Evolutionary conservation across 2,888 invertebrate species (phyloP).

Genomic region (Tethea ocularis): DNA sequence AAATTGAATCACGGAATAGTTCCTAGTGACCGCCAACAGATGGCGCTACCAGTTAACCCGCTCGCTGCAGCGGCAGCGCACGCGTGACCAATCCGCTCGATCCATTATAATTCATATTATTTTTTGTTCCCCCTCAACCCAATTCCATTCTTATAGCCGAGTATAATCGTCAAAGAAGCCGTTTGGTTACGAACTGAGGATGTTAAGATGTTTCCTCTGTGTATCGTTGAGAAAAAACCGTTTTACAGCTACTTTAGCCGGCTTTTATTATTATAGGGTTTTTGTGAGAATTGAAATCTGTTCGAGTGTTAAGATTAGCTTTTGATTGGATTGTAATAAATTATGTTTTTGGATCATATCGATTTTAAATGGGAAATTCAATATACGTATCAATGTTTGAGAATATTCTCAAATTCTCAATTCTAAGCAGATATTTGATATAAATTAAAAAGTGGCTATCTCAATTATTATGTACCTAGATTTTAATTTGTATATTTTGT

Average conservation of each 20-base stretch:
- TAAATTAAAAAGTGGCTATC: too few species aligned
- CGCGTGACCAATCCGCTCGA: conserved; percentile 46
- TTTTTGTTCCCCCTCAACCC: conserved; percentile 62
- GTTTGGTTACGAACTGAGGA: conserved; percentile 45
- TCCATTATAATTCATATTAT: conserved; percentile 54
- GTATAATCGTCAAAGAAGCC: conserved; percentile 72
- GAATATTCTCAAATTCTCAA: too few species aligned
- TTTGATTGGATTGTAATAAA: conserved; percentile 4
- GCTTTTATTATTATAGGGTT: conserved; percentile 17
- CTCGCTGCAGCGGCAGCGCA: conserved; percentile 31
- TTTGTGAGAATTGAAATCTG: conserved; percentile 32
- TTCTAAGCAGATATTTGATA: too few species aligned
- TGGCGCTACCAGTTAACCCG: conserved; percentile 43
- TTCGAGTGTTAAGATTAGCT: conserved; percentile 5
- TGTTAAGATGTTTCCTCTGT: conserved; percentile 2
- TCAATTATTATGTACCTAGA: too few species aligned
- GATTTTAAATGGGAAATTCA: not conserved
- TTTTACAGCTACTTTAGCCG: conserved; percentile 32
- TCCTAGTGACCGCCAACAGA: conserved; percentile 35
- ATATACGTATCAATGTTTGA: too few species aligned
- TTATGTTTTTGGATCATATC: not conserved
- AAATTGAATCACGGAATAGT: conserved; percentile 16
- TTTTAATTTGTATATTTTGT: too few species aligned
- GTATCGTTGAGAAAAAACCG: conserved; percentile 7
- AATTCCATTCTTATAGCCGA: conserved; percentile 73